Percentiles rank a stretch among this genome's conserved stretches.
phyloP scores from a whole-genome alignment of 2,888 invertebrate species.

The Petrolisthes cinctipes region DNA sequence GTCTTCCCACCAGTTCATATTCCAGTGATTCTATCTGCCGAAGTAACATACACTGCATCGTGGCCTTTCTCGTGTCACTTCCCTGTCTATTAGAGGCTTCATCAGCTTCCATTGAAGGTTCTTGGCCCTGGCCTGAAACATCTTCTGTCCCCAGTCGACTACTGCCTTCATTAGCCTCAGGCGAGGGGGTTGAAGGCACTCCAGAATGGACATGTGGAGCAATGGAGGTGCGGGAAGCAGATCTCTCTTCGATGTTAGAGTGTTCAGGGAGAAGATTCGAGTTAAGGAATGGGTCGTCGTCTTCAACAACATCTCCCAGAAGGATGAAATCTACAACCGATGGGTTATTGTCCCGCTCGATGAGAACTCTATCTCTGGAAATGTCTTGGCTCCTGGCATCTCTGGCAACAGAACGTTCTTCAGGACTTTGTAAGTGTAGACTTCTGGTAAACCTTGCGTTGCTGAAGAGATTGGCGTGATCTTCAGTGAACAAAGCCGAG shows the following conservation, averaged over 20 bases:
- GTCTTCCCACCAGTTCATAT: constrained; percentile 38
- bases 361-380: neutral
- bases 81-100: no score
- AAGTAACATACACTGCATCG: constrained; percentile 47
- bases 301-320: neutral
- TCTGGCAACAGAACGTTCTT: no score
- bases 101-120: no score
- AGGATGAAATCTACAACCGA: constrained; percentile 36
- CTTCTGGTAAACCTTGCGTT: neutral
- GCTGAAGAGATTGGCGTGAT: neutral
- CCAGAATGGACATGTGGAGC: no score
- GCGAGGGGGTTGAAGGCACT: no score
- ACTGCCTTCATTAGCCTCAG: no score
- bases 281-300: neutral
- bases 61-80: neutral
- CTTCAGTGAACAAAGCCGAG: constrained; percentile 15
- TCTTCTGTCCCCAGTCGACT: no score
- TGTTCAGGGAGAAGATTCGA: constrained; percentile 9
- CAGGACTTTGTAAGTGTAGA: no score
- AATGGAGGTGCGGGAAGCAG: neutral
- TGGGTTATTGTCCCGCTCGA: neutral
- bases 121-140: no score
- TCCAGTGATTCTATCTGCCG: constrained; percentile 46
- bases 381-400: neutral
- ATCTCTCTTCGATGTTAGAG: constrained; percentile 5